A percentile compares a stretch with the other conserved stretches of the same genome.
Evolutionary conservation across 2,113 vertebrate genomes (phyloP).

Genomic region (Dasypus novemcinctus): DNA sequence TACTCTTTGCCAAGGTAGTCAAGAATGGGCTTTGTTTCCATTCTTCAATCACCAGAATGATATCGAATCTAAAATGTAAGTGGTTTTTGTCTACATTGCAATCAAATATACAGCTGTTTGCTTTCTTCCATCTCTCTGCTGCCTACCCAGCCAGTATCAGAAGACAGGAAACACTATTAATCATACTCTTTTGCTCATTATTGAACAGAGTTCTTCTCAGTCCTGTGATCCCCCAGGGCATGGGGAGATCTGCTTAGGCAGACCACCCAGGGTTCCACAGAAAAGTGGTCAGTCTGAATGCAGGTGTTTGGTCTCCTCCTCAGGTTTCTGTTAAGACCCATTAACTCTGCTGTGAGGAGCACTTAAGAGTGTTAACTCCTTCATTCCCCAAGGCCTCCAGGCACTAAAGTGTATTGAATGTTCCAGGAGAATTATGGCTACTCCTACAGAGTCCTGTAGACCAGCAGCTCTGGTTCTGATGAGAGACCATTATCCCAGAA

Average conservation of each 20-base stretch:
- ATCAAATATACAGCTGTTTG: constrained; percentile 69
- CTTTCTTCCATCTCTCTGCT: constrained; percentile 61
- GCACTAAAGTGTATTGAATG: not conserved
- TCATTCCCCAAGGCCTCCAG: constrained; percentile 36
- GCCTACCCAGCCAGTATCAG: constrained; percentile 14
- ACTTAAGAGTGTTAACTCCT: constrained; percentile 72
- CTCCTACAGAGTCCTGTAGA: not conserved
- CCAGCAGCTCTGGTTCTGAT: not conserved
- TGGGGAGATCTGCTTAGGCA: constrained; percentile 58
- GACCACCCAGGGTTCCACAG: constrained; percentile 73
- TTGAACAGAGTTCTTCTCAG: constrained; percentile 59
- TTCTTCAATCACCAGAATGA: constrained; percentile 54
- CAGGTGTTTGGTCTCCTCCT: constrained; percentile 74
- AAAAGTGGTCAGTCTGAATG: constrained; percentile 66
- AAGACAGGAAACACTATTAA: constrained; percentile 61
- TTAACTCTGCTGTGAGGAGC: constrained; percentile 61
- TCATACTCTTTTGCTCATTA: constrained; percentile 65
- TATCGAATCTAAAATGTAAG: constrained; percentile 60
- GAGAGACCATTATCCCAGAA: not conserved
- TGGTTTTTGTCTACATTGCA: constrained; percentile 65
- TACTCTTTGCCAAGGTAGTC: not conserved
- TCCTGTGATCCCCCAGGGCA: not conserved
- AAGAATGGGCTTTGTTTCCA: constrained; percentile 37
- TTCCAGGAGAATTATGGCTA: not conserved
- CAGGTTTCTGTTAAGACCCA: constrained; percentile 73